Evolutionary conservation across 2,797 vertebrate species (phyloP), one percentile per base, ranked within the genome.

Genomic region (Argya squamiceps): DNA sequence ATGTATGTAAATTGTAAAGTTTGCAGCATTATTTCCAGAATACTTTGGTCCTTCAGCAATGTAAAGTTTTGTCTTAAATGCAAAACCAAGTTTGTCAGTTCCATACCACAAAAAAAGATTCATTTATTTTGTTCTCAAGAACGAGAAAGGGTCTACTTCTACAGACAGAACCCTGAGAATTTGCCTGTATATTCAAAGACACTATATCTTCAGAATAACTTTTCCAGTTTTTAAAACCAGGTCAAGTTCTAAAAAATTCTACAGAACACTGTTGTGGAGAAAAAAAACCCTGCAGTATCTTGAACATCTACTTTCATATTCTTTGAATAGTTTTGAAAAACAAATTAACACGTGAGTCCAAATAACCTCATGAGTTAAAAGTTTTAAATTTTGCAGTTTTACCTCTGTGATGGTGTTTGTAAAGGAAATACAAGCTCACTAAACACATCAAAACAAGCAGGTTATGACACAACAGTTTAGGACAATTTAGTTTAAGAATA

Each of bases 1-100:
- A 68, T 15, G 19, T 50, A 46, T 17, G 21, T 50, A 46, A 83
- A 68, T 1, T 24, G 2, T 59, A 46, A 87, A 47, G 12, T 78
- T 76, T 75, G 27, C 37, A 94, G 44, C 32, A 46, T 70, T 56
- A 88, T 47, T 88, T 90, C 49, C 63, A 64, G 29, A 90, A 68
- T 46, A 74, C 4, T 53, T 46, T 14, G 6, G 24, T 67, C 26
- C 58, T 84, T 84, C 24, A 56, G 30, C 9, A 88, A 50, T 3
- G 20, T 37, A 14, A 37, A 63, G 10, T 37, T 81, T 24, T 27
- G n/a, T 22, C 67, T 86, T 47, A 75, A 92, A 87, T 36, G 83
- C 4, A 81, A 88, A 79, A 62, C 55, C 36, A 71, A 52, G 15
- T 13, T 27, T 8, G 43, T 74, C 63, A 77, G 55, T 56, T 79